These are phyloP conservation scores for Scaptomyza parva DNA, from an alignment of 2,888 invertebrate species.

Conservation along the genomic window DNA sequence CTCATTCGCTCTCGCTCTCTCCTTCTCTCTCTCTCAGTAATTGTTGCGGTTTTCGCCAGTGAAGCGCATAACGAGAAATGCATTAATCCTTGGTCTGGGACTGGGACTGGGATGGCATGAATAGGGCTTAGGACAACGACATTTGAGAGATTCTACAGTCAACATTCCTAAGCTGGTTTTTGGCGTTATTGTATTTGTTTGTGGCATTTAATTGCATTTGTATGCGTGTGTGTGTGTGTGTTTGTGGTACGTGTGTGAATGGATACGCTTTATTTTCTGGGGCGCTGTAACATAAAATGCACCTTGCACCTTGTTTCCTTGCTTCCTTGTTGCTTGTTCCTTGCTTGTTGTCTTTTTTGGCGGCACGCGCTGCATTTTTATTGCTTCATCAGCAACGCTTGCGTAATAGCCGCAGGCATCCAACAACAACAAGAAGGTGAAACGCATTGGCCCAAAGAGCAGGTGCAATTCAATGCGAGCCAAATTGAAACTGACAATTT, in stretches of 20 bases:
- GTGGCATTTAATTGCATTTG: conserved; percentile 47
- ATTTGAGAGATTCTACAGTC: conserved; percentile 33
- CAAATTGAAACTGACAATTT: conserved; percentile 63
- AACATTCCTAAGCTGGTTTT: conserved; percentile 54
- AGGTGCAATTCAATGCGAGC: conserved; percentile 62
- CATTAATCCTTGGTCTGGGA: conserved; percentile 69
- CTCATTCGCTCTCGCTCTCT: background rate
- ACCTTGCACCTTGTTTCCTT: conserved; percentile 60
- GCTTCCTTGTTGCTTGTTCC: background rate
- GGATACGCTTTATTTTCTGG: conserved; percentile 15
- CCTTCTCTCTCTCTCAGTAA: background rate
- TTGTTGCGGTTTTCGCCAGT: conserved; percentile 55
- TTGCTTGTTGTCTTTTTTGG: conserved; percentile 59
- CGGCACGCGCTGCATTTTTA: conserved; percentile 80
- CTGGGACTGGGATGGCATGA: conserved; percentile 40
- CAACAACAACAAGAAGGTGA: conserved; percentile 12
- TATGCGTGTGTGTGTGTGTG: background rate
- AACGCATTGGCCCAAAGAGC: conserved; percentile 20
- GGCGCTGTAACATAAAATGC: conserved; percentile 33
- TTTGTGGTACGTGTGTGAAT: conserved; percentile 16
- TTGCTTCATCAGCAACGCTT: conserved; percentile 72
- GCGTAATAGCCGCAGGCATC: conserved; percentile 52
- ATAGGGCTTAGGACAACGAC: conserved; percentile 43
- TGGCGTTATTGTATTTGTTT: conserved; percentile 16
- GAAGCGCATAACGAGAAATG: conserved; percentile 72